Conservation (phyloP, 2,888 invertebrate genomes). For the Eupithecia tripunctaria region DNA sequence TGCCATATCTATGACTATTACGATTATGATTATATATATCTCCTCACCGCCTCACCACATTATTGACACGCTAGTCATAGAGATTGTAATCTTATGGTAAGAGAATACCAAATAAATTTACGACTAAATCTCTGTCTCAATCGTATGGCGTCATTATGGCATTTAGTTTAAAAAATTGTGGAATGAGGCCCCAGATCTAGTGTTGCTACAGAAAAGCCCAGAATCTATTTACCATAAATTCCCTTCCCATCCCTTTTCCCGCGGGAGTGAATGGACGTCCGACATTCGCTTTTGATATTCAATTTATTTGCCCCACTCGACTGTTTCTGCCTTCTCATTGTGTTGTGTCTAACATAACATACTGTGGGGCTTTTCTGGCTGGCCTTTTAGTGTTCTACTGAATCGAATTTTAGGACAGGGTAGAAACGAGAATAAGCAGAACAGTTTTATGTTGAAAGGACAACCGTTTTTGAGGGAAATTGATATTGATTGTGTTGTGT, state of each 20-base stretch:
- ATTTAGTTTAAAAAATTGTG: no score
- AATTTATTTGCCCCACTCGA: conserved; percentile 39
- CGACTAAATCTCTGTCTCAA: no score
- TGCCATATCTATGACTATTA: no score
- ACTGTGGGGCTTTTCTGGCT: conserved; percentile 7
- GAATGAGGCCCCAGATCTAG: no score
- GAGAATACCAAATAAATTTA: no score
- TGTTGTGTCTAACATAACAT: conserved; percentile 13
- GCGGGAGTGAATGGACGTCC: conserved; percentile 48
- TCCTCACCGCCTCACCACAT: no score
- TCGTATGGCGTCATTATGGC: no score
- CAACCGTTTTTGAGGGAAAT: no score
- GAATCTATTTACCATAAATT: neutral
- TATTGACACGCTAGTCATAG: no score
- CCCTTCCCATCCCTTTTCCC: conserved; percentile 30
- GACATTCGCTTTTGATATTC: conserved; percentile 36
- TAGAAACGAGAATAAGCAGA: neutral
- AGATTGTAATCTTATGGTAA: no score
- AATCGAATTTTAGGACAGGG: neutral
- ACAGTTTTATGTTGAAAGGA: neutral
- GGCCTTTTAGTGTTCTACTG: neutral
- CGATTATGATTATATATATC: no score
- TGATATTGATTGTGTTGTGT: no score
- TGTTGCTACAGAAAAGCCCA: neutral
- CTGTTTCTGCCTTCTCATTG: conserved; percentile 34